Conservation (phyloP, 2,113 vertebrate species). For the Panthera leo region DNA sequence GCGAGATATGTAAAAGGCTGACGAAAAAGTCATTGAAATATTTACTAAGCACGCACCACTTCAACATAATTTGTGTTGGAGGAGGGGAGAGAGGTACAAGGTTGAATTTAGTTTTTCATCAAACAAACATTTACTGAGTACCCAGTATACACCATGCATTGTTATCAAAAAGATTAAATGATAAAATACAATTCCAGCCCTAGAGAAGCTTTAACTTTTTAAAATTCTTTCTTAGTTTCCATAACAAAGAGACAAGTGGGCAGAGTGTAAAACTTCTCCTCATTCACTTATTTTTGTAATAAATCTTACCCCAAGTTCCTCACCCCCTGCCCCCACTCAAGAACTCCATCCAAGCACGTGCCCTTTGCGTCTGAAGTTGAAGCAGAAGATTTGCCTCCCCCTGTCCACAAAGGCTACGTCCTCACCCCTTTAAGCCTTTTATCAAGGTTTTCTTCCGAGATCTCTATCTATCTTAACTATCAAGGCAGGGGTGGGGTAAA, state of each 20-base stretch:
- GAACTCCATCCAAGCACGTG: background rate
- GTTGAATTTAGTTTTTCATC: background rate
- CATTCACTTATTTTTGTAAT: background rate
- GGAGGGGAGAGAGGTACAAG: background rate
- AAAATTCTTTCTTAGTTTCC: background rate
- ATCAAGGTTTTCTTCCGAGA: background rate
- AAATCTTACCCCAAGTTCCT: background rate
- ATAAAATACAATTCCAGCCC: background rate
- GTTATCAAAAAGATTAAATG: background rate
- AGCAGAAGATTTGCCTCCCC: background rate
- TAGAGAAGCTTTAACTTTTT: background rate
- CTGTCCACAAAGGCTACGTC: too few relatives aligned
- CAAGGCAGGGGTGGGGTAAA: background rate
- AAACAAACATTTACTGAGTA: background rate
- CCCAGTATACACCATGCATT: background rate
- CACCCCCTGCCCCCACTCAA: fast-evolving
- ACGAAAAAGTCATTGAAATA: background rate
- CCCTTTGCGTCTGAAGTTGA: background rate
- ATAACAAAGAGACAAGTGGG: background rate
- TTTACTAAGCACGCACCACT: background rate
- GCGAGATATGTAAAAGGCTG: background rate
- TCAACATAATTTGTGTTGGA: background rate
- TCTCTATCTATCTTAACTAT: background rate
- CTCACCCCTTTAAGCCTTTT: background rate
- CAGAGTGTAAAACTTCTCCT: background rate